Evolutionary conservation across 2,888 invertebrate species (phyloP), one percentile per base, ranked within the genome.

Genomic region (Cephus spinipes): DNA sequence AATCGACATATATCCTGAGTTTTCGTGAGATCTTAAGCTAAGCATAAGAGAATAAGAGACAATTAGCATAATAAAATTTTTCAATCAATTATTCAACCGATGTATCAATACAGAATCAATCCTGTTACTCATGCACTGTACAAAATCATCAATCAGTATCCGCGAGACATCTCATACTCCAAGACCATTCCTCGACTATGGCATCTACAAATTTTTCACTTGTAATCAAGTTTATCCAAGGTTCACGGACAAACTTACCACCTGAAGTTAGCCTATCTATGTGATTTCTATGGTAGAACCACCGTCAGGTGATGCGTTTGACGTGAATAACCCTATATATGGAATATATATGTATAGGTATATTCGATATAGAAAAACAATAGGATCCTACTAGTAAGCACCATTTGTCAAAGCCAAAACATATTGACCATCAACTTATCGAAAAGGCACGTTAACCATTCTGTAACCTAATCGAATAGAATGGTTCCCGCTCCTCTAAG

Each of bases 401-500:
- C 23, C 40, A 55, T 55, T 55, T 9, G 40, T 55, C 40, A 55
- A 55, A 55, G 40, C 40, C 40, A 55, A 55, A 55, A 55, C 23
- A 23, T 23, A 55, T 55, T 55, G 40, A 55, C 40, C 40, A 55
- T 55, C 23, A 55, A 55, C 40, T 23, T 55, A 55, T 55, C 40
- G 40, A 55, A 55, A 55, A 55, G 40, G 6, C 40, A 55, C 40
- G 40, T 55, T 84, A 78, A 82, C 82, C 83, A 85, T 85, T 84
- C 85, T 85, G 85, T 86, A 87, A 85, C 86, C 86, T 86, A 88
- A 89, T 87, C 87, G 86, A 86, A 86, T 81, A 83, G 81, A 85
- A 86, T 79, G 81, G 80, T 55, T 23, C 40, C 23, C 40, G 81
- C 31, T 30, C 12, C 71, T 69, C 71, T 32, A 33, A 86, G 40